Conservation (phyloP, 2,113 vertebrate species). For the Bos javanicus region DNA sequence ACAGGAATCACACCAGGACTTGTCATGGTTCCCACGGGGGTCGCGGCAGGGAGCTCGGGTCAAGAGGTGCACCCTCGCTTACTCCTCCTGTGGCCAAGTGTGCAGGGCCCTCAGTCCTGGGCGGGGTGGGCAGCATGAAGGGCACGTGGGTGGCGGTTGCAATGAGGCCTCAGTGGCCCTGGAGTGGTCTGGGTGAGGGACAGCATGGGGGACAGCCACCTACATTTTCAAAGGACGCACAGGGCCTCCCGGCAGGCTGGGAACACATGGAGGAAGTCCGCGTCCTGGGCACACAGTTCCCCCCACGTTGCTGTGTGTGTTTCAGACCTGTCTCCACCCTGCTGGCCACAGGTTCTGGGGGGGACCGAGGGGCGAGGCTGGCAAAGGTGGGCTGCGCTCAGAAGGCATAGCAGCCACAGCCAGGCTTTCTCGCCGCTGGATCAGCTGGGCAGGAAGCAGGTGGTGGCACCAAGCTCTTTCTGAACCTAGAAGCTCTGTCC, state of each 20-base stretch:
- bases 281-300: rapidly evolving
- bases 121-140: not conserved
- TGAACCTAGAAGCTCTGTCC: not conserved
- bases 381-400: rapidly evolving
- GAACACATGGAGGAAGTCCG: no score
- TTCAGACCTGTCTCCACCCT: not conserved
- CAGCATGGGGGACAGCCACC: not conserved
- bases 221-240: rapidly evolving
- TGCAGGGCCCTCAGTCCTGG: not conserved
- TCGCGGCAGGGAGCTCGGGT: not conserved
- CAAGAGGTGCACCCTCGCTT: rapidly evolving
- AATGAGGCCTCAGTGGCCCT: not conserved
- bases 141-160: not conserved
- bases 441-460: not conserved
- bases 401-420: not conserved
- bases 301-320: rapidly evolving
- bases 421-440: rapidly evolving
- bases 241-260: not conserved
- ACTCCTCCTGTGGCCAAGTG: not conserved
- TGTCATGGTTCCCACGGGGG: not conserved
- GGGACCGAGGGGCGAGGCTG: rapidly evolving
- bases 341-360: not conserved
- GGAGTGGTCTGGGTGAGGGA: not conserved
- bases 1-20: not conserved
- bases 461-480: not conserved